Base-by-base conservation (phyloP, 2,113 vertebrate genomes). In the Siniperca chuatsi region DNA sequence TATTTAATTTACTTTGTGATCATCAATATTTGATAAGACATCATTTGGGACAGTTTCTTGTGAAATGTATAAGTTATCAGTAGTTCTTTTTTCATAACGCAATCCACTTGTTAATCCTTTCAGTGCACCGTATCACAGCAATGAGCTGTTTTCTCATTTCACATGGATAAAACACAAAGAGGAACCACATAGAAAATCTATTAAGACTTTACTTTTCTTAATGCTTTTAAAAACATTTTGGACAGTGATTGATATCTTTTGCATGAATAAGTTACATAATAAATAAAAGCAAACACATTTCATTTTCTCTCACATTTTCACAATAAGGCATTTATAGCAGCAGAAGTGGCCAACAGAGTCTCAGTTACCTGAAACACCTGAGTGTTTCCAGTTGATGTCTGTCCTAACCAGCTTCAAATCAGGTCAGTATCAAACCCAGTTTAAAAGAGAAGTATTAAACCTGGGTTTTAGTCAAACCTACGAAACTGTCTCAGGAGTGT, bases 151-250 rank as follows among this genome's bases (percentile, higher is more conserved):
- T 25, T 46, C 57, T 61, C 25, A 74, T 29, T 80, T 48, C 8
- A 44, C 42, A 69, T 35, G 35, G 21, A 54, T 6, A n/a, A 61
- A 68, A 75, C 60, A 87, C 60, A 88, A 81, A 81, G 82, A 74
- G n/a, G 73, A 81, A 84, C 50, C 71, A 68, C 44, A 64, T 87
- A 67, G 90, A 90, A 95, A 95, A 95, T 95, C 94, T 95, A 93
- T 96, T 96, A 96, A 96, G 95, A 96, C 95, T 96, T 96, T 96
- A 94, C 93, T 95, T 95, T 95, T 93, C 77, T 79, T 72, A 72
- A 66, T 87, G 89, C 62, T 89, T 93, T 91, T 76, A 91, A 92
- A 92, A 88, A 89, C 76, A 93, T 85, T 90, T 93, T 87, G 55
- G 78, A 94, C 81, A 93, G n/a, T 86, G 84, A 72, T 70, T 81